phyloP scores from a whole-genome alignment of 2,113 vertebrate genomes.

The Bombycilla garrulus region DNA sequence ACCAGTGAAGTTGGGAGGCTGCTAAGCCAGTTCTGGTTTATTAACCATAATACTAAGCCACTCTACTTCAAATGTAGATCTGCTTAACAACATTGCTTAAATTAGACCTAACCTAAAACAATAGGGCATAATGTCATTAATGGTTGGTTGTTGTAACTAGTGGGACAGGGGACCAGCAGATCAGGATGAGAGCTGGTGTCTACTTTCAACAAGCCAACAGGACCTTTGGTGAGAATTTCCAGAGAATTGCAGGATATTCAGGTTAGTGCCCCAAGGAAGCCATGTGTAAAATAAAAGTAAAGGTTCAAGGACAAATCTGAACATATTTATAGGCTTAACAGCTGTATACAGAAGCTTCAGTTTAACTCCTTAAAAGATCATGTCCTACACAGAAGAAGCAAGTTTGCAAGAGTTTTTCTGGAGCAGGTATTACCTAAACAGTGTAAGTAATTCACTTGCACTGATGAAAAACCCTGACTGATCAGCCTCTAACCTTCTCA shows the following conservation, averaged over 20 bases:
- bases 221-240: not conserved
- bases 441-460: not conserved
- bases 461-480: not conserved
- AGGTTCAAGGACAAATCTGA: not conserved
- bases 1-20: not conserved
- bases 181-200: not conserved
- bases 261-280: not conserved
- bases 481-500: not conserved
- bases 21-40: not conserved
- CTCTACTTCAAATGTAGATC: not conserved
- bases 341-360: not conserved
- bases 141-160: not conserved
- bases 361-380: not conserved
- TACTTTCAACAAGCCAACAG: not conserved
- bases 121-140: not conserved
- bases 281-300: not conserved
- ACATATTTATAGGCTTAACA: not conserved
- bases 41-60: not conserved
- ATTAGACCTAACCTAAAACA: not conserved
- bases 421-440: not conserved
- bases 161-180: not conserved
- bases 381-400: not conserved
- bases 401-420: not conserved
- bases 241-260: not conserved
- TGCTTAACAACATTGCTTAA: not conserved